Evolutionary conservation across 1,140 invertebrate genomes (phyloP), one percentile per base, ranked within the genome.

Genomic region (Drosophila yakuba): DNA sequence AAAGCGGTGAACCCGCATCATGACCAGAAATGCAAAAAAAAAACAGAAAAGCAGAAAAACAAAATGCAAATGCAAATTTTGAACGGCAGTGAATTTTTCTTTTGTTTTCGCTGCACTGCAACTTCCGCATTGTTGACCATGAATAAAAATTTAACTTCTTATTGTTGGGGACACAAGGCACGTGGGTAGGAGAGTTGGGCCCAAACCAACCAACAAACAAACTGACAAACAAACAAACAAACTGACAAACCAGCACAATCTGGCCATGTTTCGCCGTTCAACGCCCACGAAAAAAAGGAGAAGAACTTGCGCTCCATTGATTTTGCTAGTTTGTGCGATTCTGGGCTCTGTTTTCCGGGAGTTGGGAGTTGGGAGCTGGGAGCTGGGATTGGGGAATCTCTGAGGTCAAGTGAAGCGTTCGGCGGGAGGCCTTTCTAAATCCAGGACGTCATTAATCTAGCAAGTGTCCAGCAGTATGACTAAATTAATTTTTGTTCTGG

Each of bases 111-210:
- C 63, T 60, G 54, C 59, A 60, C 56, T 80, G 84, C 80, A 89
- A 89, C 84, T 89, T 89, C 84, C 84, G 84, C 84, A 89, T 89
- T 89, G 85, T 84, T 89, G 84, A 78, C 86, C 84, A 89, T 89
- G 84, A 89, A 89, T 89, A 89, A 89, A 89, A 89, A 89, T 89
- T 89, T 89, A 89, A 84, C 64, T 89, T 89, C 76, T 84, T 88
- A 83, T 89, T 80, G 84, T 88, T 88, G 76, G 47, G 58, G 79
- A 74, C 47, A 72, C 72, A 64, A 76, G 81, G 82, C 82, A 86
- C 82, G 81, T 85, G 82, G 81, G 77, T 39, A 56, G 67, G 73
- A 59, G 35, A 23, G 32, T 32, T 32, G 32, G 32, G 17, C 4
- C 66, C 62, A 64, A 51, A 44, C 51, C 48, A 48, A 62, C 38